A percentile compares a stretch with the other conserved stretches of the same genome.
Evolutionary conservation across 2,888 invertebrate species (phyloP).

Genomic region (Agrochola circellaris): DNA sequence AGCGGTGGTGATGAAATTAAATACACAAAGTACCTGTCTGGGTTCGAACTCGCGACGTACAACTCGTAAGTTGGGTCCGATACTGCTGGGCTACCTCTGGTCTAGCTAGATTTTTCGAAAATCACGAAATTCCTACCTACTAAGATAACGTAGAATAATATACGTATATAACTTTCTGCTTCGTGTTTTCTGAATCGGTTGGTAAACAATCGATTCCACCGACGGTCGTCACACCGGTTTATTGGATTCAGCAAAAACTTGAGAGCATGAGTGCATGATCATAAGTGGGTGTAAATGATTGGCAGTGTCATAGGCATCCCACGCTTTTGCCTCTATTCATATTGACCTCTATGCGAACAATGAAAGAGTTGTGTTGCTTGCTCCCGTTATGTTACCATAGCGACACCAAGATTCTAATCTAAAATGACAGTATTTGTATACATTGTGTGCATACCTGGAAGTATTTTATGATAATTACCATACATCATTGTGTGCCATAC

Average conservation of each 20-base stretch:
- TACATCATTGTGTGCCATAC: neutral
- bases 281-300: conserved; percentile 70
- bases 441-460: neutral
- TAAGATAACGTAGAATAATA: too few relatives aligned
- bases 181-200: neutral
- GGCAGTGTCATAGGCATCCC: conserved; percentile 78
- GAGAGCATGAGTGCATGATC: conserved; percentile 47
- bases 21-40: neutral
- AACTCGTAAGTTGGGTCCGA: neutral
- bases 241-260: conserved; percentile 69
- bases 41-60: neutral
- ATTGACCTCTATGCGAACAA: conserved; percentile 78
- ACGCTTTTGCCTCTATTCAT: conserved; percentile 79
- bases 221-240: conserved; percentile 68
- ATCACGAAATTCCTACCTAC: neutral
- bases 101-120: neutral
- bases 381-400: conserved; percentile 60
- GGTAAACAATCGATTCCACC: conserved; percentile 65
- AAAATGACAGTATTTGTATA: neutral
- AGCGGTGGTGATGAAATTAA: neutral
- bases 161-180: too few relatives aligned
- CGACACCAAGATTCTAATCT: conserved; percentile 43
- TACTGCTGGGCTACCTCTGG: neutral
- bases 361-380: conserved; percentile 49
- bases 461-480: neutral